Percentiles rank a stretch among this genome's conserved stretches.
phyloP scores from a whole-genome alignment of 2,113 vertebrate genomes.

The Prochilodus magdalenae region DNA sequence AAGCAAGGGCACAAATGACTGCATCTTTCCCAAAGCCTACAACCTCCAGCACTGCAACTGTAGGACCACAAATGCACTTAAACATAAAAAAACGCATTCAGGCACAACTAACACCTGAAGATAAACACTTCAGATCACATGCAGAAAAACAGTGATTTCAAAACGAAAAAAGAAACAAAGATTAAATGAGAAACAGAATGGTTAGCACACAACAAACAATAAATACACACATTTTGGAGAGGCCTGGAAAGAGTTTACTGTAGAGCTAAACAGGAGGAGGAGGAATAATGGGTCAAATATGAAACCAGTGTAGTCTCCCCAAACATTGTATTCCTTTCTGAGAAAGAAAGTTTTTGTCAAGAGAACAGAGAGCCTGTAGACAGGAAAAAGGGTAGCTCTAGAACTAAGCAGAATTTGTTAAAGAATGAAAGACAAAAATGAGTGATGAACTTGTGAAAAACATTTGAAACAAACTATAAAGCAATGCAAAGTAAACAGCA shows the following conservation, averaged over 20 bases:
- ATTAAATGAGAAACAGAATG: neutral
- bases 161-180: neutral
- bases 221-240: neutral
- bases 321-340: slow-evolving; percentile 22
- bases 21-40: neutral
- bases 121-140: neutral
- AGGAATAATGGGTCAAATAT: slow-evolving; percentile 33
- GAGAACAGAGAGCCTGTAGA: neutral
- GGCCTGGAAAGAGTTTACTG: slow-evolving; percentile 25
- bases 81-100: neutral
- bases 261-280: slow-evolving; percentile 22
- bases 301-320: slow-evolving; percentile 27
- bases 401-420: neutral
- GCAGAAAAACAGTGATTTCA: neutral
- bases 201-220: neutral
- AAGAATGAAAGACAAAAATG: neutral
- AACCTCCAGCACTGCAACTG: neutral
- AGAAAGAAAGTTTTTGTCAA: slow-evolving; percentile 1
- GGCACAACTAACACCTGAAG: neutral
- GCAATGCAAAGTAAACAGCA: neutral
- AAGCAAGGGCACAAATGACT: neutral
- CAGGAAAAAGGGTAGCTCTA: slow-evolving; percentile 13
- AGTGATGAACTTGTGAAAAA: neutral
- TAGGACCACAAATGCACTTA: neutral
- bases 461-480: neutral